A percentile compares a stretch with the other conserved stretches of the same genome.
Conservation (phyloP, 35 echinoderm and acorn worm species). For the Chiridota heheva region DNA sequence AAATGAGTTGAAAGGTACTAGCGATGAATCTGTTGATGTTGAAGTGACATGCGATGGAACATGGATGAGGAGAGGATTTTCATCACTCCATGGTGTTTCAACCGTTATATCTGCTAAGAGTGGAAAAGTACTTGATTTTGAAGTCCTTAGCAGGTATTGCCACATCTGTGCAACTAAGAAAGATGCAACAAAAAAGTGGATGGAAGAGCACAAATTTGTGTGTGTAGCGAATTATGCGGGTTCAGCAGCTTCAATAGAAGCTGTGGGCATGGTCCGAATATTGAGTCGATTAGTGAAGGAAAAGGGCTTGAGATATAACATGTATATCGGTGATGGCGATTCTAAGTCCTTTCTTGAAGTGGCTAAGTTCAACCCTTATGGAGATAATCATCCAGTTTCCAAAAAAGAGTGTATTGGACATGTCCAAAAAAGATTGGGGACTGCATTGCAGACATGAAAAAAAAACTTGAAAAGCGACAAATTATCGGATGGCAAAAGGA, state of each 20-base stretch:
- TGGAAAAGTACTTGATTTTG: slow-evolving; percentile 7
- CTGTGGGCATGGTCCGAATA: slow-evolving; percentile 32
- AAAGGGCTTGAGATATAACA: slow-evolving; percentile 13
- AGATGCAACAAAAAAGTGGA: not conserved
- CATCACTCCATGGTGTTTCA: slow-evolving; percentile 12
- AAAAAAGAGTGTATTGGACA: slow-evolving; percentile 40
- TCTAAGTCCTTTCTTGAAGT: slow-evolving; percentile 23
- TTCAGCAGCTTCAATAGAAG: slow-evolving; percentile 24
- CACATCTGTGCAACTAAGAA: not conserved
- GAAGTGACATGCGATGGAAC: not conserved
- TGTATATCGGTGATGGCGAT: slow-evolving; percentile 50
- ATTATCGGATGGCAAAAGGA: slow-evolving; percentile 19
- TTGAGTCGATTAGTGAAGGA: not conserved
- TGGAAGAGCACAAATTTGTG: not conserved
- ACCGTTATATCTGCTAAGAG: slow-evolving; percentile 5
- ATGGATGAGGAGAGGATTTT: slow-evolving; percentile 5
- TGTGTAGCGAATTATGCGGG: slow-evolving; percentile 25
- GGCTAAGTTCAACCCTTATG: slow-evolving; percentile 22
- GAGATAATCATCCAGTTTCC: not conserved
- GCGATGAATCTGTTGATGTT: not conserved
- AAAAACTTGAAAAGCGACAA: slow-evolving; percentile 6
- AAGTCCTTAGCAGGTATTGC: not conserved
- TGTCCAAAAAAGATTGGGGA: slow-evolving; percentile 33
- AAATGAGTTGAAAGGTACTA: not conserved
- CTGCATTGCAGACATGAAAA: not conserved